These are phyloP conservation scores for Megalurothrips usitatus DNA, from an alignment of 2,888 invertebrate species.

Conservation along the genomic window DNA sequence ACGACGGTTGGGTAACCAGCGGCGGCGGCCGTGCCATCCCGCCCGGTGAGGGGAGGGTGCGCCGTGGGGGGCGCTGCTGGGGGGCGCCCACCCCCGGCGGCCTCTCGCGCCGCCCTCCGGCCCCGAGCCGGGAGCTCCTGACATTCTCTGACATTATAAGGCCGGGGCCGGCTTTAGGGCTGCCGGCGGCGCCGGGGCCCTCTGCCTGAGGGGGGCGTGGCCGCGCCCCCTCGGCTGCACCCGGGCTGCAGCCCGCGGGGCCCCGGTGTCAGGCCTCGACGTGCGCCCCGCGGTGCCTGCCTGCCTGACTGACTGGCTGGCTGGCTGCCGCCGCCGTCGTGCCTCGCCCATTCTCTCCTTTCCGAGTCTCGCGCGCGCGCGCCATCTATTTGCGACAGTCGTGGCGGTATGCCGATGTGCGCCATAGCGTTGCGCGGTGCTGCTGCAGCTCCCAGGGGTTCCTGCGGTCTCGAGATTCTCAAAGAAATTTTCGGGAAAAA, in stretches of 20 bases:
- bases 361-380: neutral
- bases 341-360: neutral
- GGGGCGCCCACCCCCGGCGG: neutral
- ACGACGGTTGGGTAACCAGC: too few species aligned
- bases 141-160: slow-evolving; percentile 5
- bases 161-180: neutral
- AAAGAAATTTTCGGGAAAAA: too few species aligned
- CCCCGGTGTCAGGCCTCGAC: neutral
- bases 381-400: neutral
- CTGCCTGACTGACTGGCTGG: neutral
- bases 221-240: too few species aligned
- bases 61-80: too few species aligned
- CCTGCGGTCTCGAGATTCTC: too few species aligned
- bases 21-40: too few species aligned
- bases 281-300: neutral
- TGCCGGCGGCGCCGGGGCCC: too few species aligned
- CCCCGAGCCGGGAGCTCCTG: neutral
- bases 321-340: neutral
- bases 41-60: too few species aligned
- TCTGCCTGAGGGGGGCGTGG: too few species aligned
- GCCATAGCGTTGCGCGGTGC: too few species aligned
- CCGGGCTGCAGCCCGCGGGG: neutral
- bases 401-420: too few species aligned
- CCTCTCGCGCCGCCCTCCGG: neutral
- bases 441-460: too few species aligned